These are phyloP conservation scores for Toxotes lorentzi DNA, from an alignment of 2,797 vertebrate genomes.

Conservation along the genomic window DNA sequence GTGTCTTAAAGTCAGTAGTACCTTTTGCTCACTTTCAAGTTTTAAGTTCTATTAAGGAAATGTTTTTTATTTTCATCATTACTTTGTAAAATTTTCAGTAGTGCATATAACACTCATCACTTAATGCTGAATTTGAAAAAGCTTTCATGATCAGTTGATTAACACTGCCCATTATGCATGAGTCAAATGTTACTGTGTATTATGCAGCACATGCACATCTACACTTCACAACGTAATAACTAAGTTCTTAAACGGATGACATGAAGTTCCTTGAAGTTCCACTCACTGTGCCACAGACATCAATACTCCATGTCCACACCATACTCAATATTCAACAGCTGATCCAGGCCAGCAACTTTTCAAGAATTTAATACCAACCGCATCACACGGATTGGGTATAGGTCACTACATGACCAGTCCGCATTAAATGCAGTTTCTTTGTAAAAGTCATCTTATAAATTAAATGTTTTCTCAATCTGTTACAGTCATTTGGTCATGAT, in stretches of 20 bases:
- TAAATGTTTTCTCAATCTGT: too few relatives aligned
- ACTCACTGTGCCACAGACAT: neutral
- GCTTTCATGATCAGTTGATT: neutral
- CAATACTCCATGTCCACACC: neutral
- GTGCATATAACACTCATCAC: neutral
- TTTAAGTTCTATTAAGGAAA: neutral
- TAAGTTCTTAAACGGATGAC: neutral
- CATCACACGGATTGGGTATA: neutral
- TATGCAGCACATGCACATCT: neutral
- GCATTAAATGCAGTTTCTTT: neutral
- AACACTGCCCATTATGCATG: neutral
- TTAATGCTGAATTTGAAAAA: neutral
- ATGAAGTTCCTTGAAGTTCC: neutral
- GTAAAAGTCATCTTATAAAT: neutral
- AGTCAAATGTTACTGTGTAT: neutral
- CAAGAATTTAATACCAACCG: neutral
- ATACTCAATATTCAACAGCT: neutral
- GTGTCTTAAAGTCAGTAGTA: neutral
- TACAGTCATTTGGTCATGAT: too few relatives aligned
- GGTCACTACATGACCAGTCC: neutral
- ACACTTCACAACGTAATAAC: neutral
- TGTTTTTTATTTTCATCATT: neutral
- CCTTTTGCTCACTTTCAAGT: too few relatives aligned
- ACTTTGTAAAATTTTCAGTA: neutral
- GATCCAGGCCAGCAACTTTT: neutral